phyloP scores from a whole-genome alignment of 1,140 invertebrate species.

The Drosophila kanapiae region DNA sequence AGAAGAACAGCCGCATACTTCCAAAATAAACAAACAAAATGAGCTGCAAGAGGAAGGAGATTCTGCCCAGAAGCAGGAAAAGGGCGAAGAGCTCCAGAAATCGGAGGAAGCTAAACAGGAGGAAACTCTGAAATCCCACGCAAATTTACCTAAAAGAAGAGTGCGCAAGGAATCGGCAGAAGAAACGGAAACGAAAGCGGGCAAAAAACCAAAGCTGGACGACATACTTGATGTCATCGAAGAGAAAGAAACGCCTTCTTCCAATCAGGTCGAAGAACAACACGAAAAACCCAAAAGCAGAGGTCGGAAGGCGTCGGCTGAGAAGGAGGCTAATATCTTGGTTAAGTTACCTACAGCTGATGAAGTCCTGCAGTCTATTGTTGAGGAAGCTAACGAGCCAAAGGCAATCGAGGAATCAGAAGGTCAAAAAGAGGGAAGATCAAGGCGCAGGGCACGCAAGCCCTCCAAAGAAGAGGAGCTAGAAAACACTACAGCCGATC shows the following conservation, averaged over 20 bases:
- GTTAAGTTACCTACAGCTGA: conserved; percentile 3
- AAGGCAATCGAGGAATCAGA: background rate
- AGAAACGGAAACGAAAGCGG: background rate
- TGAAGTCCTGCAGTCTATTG: background rate
- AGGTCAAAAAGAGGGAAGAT: background rate
- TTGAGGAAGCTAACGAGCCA: background rate
- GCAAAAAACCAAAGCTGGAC: background rate
- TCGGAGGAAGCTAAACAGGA: background rate
- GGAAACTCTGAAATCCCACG: background rate
- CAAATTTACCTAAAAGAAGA: conserved; percentile 32
- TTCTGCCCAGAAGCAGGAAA: background rate
- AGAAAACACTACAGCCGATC: background rate
- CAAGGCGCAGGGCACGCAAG: conserved; percentile 14
- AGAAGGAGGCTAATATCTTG: background rate
- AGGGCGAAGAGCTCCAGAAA: background rate
- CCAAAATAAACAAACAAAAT: background rate
- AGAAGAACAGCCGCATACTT: background rate
- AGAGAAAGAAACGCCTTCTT: background rate
- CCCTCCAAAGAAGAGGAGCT: conserved; percentile 14
- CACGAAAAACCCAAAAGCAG: background rate
- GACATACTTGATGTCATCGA: background rate
- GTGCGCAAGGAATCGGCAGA: conserved; percentile 31
- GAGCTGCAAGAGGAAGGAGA: background rate
- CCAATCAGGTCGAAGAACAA: background rate
- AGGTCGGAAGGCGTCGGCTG: background rate